phyloP scores from a whole-genome alignment of 2,797 vertebrate species.

The Neoniphon sammara region DNA sequence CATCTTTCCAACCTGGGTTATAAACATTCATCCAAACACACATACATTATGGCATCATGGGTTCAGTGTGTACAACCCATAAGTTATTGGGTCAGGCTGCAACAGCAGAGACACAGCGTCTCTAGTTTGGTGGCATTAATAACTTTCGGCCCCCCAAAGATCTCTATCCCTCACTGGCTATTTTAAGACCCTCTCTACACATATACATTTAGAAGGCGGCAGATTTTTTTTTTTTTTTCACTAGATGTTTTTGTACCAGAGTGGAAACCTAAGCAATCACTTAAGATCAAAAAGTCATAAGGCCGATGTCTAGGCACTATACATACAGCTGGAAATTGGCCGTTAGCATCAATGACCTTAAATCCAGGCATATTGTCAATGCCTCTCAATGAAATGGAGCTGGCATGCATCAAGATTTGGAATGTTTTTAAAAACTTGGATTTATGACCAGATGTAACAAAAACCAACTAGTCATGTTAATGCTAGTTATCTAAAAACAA shows the following conservation, averaged over 20 bases:
- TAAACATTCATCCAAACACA: conserved; percentile 80
- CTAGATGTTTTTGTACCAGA: conserved; percentile 68
- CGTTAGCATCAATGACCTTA: conserved; percentile 61
- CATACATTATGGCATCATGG: conserved; percentile 72
- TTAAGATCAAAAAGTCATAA: conserved; percentile 77
- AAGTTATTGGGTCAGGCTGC: conserved; percentile 54
- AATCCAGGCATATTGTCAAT: conserved; percentile 78
- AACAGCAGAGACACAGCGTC: conserved; percentile 43
- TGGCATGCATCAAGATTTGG: conserved; percentile 82
- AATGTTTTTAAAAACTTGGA: conserved; percentile 77
- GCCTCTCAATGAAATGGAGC: conserved; percentile 82
- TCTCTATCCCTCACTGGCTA: conserved; percentile 45
- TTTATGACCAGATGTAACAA: conserved; percentile 80
- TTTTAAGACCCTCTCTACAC: conserved; percentile 32
- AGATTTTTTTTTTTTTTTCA: conserved; percentile 54
- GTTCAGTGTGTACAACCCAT: conserved; percentile 59
- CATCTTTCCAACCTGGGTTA: conserved; percentile 58
- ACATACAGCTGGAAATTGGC: conserved; percentile 73
- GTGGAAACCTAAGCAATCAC: conserved; percentile 75
- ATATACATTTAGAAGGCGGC: conserved; percentile 69
- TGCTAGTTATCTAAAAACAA: conserved; percentile 86
- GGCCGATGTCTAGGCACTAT: conserved; percentile 78
- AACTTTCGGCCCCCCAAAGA: conserved; percentile 43
- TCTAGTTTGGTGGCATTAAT: conserved; percentile 45
- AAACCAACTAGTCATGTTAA: conserved; percentile 79